Percentiles rank a stretch among this genome's conserved stretches.
These are phyloP conservation scores for rabbit (Oryctolagus cuniculus) DNA, from an alignment of 2,113 vertebrate species.

Conservation along the genomic window DNA sequence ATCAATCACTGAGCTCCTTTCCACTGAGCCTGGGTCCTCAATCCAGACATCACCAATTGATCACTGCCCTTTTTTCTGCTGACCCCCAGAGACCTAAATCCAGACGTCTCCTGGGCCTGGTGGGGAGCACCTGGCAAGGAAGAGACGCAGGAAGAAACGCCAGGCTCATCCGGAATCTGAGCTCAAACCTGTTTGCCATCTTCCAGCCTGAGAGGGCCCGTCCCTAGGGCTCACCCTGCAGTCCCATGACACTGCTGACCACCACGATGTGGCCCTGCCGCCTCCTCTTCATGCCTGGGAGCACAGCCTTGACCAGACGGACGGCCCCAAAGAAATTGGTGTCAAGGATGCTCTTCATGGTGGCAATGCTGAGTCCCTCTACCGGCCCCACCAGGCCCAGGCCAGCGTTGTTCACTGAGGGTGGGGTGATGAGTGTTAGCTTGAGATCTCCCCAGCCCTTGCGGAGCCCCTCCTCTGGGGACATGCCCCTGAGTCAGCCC, in stretches of 20 bases:
- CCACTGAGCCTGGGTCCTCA: background rate
- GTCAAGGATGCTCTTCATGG: conserved; percentile 94
- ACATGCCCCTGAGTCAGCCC: background rate
- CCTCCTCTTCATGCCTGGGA: conserved; percentile 94
- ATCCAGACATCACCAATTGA: background rate
- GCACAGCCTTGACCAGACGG: conserved; percentile 94
- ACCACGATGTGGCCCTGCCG: conserved; percentile 94
- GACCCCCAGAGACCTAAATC: background rate
- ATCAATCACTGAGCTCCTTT: background rate
- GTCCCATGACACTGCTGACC: conserved; percentile 92
- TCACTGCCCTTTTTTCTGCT: background rate
- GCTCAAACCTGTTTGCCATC: conserved; percentile 10
- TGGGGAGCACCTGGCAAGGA: background rate
- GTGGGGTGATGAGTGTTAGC: background rate
- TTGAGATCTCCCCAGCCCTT: background rate
- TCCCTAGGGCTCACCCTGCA: conserved; percentile 85
- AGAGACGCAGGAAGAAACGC: background rate
- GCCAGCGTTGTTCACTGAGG: conserved; percentile 95
- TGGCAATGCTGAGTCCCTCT: conserved; percentile 92
- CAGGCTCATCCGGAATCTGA: background rate
- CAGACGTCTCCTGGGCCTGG: background rate
- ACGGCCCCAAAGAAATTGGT: conserved; percentile 96
- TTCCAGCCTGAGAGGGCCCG: background rate
- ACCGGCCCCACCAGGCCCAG: conserved; percentile 93
- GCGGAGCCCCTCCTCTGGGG: background rate